These are phyloP conservation scores for Sardina pilchardus DNA, from an alignment of 2,113 vertebrate species.

Conservation along the genomic window DNA sequence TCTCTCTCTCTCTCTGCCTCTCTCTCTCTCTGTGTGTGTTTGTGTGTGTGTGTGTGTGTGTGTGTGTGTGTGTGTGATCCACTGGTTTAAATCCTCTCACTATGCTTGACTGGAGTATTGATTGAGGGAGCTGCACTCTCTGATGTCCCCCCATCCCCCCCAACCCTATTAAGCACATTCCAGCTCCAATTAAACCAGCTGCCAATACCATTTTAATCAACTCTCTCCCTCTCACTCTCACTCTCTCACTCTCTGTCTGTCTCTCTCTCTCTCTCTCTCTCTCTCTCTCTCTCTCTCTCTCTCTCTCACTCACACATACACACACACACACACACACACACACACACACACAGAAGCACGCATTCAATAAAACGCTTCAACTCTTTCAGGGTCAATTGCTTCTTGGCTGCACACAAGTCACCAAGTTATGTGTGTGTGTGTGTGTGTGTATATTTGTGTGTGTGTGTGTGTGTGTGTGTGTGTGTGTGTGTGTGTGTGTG, in stretches of 20 bases:
- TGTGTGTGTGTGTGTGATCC: constrained; percentile 23
- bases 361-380: background rate
- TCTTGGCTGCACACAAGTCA: background rate
- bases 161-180: constrained; percentile 10
- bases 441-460: constrained; percentile 24
- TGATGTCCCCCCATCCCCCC: background rate
- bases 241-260: constrained; percentile 19
- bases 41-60: constrained; percentile 21
- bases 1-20: background rate
- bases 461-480: constrained; percentile 28
- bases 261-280: background rate
- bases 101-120: constrained; percentile 6
- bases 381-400: constrained; percentile 6
- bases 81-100: constrained; percentile 2
- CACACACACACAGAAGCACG: background rate
- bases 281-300: background rate
- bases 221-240: constrained; percentile 2
- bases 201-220: constrained; percentile 17
- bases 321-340: constrained; percentile 20
- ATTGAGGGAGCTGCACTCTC: background rate
- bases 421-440: constrained; percentile 4
- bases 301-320: background rate
- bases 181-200: constrained; percentile 12
- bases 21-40: background rate
- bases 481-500: constrained; percentile 36